Conservation (phyloP, 2,113 vertebrate genomes). For the Nerophis lumbriciformis region DNA sequence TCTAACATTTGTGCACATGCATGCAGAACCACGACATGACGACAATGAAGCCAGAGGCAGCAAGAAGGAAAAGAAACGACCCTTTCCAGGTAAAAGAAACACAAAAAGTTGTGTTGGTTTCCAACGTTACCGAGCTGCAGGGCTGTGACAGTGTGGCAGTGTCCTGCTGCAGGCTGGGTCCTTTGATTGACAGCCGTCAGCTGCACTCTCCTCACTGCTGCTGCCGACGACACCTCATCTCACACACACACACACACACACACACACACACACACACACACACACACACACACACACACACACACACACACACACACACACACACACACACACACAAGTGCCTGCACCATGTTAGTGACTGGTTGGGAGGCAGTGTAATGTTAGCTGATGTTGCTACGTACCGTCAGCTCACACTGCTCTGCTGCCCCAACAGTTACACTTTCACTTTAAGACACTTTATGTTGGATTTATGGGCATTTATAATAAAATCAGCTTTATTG, state of each 20-base stretch:
- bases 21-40: slow-evolving; percentile 29
- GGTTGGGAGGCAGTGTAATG: slow-evolving; percentile 84
- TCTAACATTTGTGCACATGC: neutral
- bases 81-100: slow-evolving; percentile 26
- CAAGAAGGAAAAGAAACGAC: slow-evolving; percentile 28
- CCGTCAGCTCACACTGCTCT: slow-evolving; percentile 63
- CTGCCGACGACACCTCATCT: neutral
- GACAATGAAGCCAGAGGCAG: slow-evolving; percentile 25
- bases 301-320: neutral
- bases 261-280: neutral
- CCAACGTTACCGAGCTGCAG: neutral
- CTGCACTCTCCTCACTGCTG: slow-evolving; percentile 69
- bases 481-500: too few species aligned
- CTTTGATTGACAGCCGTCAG: slow-evolving; percentile 63
- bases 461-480: too few species aligned
- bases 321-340: slow-evolving; percentile 7
- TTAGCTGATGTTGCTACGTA: slow-evolving; percentile 77
- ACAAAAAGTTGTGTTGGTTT: neutral
- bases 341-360: slow-evolving; percentile 39
- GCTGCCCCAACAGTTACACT: slow-evolving; percentile 70
- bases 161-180: slow-evolving; percentile 74
- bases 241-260: slow-evolving; percentile 5
- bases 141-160: slow-evolving; percentile 66
- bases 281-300: slow-evolving; percentile 7
- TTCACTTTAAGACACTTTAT: neutral